phyloP scores from a whole-genome alignment of 1,140 invertebrate species.

The Vollenhovia emeryi region DNA sequence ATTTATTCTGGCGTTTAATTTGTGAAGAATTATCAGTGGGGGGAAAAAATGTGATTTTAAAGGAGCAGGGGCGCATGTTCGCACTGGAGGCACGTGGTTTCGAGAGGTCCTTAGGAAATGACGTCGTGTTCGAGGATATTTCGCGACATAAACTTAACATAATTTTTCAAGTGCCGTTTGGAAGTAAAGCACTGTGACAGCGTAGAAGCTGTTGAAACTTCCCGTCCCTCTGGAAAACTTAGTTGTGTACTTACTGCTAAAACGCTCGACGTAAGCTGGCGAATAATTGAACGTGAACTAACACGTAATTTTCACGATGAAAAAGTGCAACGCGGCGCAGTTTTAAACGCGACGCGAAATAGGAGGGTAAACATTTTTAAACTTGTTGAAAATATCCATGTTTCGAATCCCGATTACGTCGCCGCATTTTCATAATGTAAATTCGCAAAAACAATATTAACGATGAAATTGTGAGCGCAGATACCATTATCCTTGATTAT shows the following conservation, averaged over 20 bases:
- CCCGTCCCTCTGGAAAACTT: conserved; percentile 28
- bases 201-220: conserved; percentile 52
- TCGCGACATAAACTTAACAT: conserved; percentile 44
- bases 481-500: conserved; percentile 53
- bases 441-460: conserved; percentile 13
- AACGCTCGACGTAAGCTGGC: conserved; percentile 28
- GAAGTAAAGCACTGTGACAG: conserved; percentile 44
- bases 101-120: conserved; percentile 14
- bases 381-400: conserved; percentile 32
- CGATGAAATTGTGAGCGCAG: not conserved
- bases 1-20: not conserved
- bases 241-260: conserved; percentile 46
- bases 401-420: conserved; percentile 37
- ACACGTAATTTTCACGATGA: conserved; percentile 54
- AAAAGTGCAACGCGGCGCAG: conserved; percentile 27
- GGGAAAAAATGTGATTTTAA: not conserved
- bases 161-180: conserved; percentile 54
- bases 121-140: conserved; percentile 32
- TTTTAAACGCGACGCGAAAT: conserved; percentile 8
- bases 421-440: conserved; percentile 16
- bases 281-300: conserved; percentile 55
- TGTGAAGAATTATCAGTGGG: not conserved
- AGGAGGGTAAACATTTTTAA: conserved; percentile 24
- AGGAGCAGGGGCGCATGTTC: not conserved
- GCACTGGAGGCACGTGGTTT: not conserved